Evolutionary conservation across 2,888 invertebrate genomes (phyloP), one percentile per base, ranked within the genome.

Genomic region (Lasius platythorax): DNA sequence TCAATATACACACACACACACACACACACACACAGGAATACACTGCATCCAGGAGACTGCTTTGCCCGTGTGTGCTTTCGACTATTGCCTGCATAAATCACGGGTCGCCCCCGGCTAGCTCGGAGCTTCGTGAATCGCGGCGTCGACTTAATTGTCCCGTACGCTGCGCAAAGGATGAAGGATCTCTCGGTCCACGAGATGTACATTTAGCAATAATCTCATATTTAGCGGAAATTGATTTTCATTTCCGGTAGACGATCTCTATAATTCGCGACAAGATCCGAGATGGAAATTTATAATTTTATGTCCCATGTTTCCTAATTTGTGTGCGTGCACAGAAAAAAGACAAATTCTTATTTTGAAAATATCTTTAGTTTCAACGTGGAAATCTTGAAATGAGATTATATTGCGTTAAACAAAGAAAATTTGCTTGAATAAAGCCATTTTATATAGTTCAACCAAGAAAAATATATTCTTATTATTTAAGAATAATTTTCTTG

Each of bases 21-120:
- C 23, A 23, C 30, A 37, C 37, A 93, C 92, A 91, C 91, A 72
- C 72, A 92, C 91, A 91, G 92, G 91, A 92, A 92, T 92, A 92
- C 90, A 91, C 88, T 89, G 87, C 40, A 12, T 81, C 86, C 91
- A 91, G 83, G 85, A 90, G 91, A 91, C 90, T 53, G 53, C 53
- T 15, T 79, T 83, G 23, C 87, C 83, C 89, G 84, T 88, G 91
- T 92, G 85, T 91, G 90, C 92, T 91, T 90, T 92, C 87, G 91
- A 85, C 90, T 91, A 92, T 92, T 92, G 92, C 88, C 79, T 92
- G 92, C 91, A 93, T 93, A 92, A 94, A 93, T 93, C 92, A 93
- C 86, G 53, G 53, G 73, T 68, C 58, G 68, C 76, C 79, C 79
- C 82, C 70, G 73, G 83, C 70, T 50, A 78, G 67, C 67, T 70